A percentile compares a stretch with the other conserved stretches of the same genome.
phyloP scores from a whole-genome alignment of 2,888 invertebrate species.

The Platycheirus albimanus region DNA sequence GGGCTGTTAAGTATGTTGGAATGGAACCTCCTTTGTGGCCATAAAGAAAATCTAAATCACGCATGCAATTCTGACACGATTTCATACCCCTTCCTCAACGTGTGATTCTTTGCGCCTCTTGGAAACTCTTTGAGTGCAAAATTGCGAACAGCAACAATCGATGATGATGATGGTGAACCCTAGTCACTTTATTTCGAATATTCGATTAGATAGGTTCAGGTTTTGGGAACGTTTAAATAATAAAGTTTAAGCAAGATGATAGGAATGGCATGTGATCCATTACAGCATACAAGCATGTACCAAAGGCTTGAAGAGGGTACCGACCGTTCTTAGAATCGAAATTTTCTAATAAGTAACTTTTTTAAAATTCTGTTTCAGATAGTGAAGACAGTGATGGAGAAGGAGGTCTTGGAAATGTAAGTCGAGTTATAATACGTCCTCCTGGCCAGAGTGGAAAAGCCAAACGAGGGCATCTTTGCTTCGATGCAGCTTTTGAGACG shows the following conservation, averaged over 20 bases:
- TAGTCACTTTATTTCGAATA: constrained; percentile 47
- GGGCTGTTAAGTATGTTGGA: constrained; percentile 13
- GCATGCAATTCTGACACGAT: constrained; percentile 70
- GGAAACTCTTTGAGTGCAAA: constrained; percentile 14
- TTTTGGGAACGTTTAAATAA: not conserved
- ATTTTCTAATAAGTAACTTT: not conserved
- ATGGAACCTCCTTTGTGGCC: constrained; percentile 61
- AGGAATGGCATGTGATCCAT: constrained; percentile 82
- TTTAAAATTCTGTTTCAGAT: constrained; percentile 84
- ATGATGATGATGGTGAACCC: constrained; percentile 1
- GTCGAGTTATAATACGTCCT: constrained; percentile 92
- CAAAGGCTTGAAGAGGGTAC: constrained; percentile 84
- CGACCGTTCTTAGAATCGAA: not conserved
- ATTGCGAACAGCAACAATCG: constrained; percentile 12
- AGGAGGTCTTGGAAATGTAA: constrained; percentile 96
- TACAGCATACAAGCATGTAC: constrained; percentile 87
- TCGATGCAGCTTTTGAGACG: constrained; percentile 98
- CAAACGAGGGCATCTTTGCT: constrained; percentile 97
- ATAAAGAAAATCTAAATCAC: constrained; percentile 69
- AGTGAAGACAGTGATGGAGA: constrained; percentile 97
- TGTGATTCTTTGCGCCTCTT: constrained; percentile 9
- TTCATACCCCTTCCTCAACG: constrained; percentile 26
- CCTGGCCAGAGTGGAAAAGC: constrained; percentile 97
- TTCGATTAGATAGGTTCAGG: constrained; percentile 59
- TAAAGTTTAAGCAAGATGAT: constrained; percentile 78